Conservation (phyloP, 2,113 vertebrate species). For the Neofelis nebulosa region DNA sequence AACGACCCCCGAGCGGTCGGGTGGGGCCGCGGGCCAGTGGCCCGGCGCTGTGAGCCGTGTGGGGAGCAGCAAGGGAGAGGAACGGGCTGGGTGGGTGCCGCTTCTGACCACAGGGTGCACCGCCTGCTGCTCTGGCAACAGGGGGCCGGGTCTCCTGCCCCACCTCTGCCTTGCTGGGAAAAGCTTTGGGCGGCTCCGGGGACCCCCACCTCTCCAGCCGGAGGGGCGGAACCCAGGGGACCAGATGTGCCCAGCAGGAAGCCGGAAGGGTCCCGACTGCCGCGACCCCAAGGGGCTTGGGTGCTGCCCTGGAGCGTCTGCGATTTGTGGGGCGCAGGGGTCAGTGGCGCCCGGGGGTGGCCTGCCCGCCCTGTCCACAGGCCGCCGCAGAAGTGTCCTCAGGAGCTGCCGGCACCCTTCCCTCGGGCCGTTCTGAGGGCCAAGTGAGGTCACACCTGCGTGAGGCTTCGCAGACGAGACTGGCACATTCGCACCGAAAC, state of each 20-base stretch:
- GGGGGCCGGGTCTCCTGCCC: background rate
- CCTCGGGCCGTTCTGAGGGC: background rate
- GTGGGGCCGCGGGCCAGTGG: background rate
- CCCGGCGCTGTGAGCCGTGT: background rate
- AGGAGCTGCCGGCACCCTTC: background rate
- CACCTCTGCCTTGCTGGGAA: too few relatives aligned
- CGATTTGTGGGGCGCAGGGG: too few relatives aligned
- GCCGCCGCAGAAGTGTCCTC: background rate
- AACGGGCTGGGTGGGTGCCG: accelerated
- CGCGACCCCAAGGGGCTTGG: accelerated
- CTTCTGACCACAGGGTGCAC: too few relatives aligned
- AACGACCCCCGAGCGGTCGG: background rate
- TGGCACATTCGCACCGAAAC: background rate
- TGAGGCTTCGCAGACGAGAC: background rate
- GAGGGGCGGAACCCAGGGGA: background rate
- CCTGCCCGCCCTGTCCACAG: background rate
- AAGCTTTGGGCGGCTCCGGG: background rate
- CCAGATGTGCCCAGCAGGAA: background rate
- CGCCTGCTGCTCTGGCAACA: background rate
- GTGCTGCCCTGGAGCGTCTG: background rate
- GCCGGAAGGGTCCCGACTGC: background rate
- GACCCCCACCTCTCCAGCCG: background rate
- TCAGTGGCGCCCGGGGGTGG: background rate
- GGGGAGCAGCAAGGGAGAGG: accelerated
- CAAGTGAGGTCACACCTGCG: too few relatives aligned